Conservation (phyloP, 2,797 vertebrate genomes). For the Spondyliosoma cantharus region DNA sequence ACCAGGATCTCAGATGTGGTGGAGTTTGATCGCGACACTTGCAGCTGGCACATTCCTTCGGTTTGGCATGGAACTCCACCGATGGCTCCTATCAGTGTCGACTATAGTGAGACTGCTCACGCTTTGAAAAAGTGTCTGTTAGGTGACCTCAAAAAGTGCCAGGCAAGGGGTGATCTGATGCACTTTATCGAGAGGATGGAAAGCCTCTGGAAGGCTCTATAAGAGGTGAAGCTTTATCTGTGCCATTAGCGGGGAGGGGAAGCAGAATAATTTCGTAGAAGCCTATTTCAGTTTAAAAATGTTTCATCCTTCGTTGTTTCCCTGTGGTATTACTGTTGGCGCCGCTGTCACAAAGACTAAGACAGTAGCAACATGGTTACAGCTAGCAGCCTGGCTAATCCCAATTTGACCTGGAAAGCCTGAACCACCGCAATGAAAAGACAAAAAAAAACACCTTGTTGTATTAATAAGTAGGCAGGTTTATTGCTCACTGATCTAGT, state of each 20-base stretch:
- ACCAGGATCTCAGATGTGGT: conserved; percentile 71
- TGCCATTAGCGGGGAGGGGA: not conserved
- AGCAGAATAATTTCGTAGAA: not conserved
- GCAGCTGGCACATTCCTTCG: conserved; percentile 77
- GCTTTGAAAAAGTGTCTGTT: conserved; percentile 78
- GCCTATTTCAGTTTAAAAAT: not conserved
- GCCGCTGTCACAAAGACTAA: too few relatives aligned
- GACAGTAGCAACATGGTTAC: too few relatives aligned
- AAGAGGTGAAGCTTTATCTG: conserved; percentile 17
- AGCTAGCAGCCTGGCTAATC: too few relatives aligned
- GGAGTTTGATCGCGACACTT: conserved; percentile 71
- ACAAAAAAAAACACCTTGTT: too few relatives aligned
- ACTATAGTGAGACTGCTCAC: conserved; percentile 76
- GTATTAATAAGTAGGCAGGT: too few relatives aligned
- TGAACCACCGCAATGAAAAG: too few relatives aligned
- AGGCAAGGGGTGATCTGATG: conserved; percentile 59
- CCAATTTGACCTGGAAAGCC: too few relatives aligned
- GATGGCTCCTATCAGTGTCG: conserved; percentile 77
- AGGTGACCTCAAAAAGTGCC: conserved; percentile 65
- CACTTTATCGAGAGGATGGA: conserved; percentile 73
- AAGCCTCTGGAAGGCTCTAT: conserved; percentile 69
- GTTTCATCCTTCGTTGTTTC: too few relatives aligned
- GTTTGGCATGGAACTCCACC: conserved; percentile 80
- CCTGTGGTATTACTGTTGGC: too few relatives aligned
- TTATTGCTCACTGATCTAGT: too few relatives aligned